Percentiles rank a stretch among this genome's conserved stretches.
These are phyloP conservation scores for Eptesicus fuscus DNA, from an alignment of 2,113 vertebrate genomes.

Conservation along the genomic window DNA sequence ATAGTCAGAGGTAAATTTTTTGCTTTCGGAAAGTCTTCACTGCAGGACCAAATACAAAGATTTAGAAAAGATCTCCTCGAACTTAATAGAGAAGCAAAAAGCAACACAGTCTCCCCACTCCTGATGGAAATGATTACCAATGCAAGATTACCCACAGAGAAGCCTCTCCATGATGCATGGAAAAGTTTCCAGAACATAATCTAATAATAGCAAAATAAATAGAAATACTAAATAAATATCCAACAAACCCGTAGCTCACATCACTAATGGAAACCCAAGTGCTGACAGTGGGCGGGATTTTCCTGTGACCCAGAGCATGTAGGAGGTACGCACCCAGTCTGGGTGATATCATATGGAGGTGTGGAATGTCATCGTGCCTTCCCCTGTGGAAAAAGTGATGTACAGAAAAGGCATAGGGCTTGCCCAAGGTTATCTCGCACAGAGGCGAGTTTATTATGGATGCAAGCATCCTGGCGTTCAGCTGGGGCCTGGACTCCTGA, in stretches of 20 bases:
- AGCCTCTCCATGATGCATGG: conserved; percentile 38
- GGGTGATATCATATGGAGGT: background rate
- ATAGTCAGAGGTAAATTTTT: conserved; percentile 18
- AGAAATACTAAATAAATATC: conserved; percentile 53
- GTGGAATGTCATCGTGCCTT: background rate
- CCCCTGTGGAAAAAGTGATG: conserved; percentile 24
- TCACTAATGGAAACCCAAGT: conserved; percentile 38
- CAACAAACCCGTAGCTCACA: background rate
- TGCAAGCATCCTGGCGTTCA: background rate
- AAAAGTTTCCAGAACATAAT: conserved; percentile 65
- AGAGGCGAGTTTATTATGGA: background rate
- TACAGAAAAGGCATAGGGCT: background rate
- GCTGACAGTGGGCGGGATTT: conserved; percentile 16
- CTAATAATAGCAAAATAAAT: conserved; percentile 65
- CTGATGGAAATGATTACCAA: conserved; percentile 63
- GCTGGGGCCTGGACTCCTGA: background rate
- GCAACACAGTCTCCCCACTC: background rate
- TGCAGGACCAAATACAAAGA: background rate
- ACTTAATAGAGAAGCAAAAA: conserved; percentile 15
- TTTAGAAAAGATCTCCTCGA: background rate
- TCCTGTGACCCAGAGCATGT: conserved; percentile 15
- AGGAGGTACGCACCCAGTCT: background rate
- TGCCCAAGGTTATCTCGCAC: background rate
- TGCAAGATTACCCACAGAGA: conserved; percentile 45
- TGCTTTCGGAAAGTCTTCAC: background rate